phyloP scores from a whole-genome alignment of 2,113 vertebrate genomes.

The Passer domesticus region DNA sequence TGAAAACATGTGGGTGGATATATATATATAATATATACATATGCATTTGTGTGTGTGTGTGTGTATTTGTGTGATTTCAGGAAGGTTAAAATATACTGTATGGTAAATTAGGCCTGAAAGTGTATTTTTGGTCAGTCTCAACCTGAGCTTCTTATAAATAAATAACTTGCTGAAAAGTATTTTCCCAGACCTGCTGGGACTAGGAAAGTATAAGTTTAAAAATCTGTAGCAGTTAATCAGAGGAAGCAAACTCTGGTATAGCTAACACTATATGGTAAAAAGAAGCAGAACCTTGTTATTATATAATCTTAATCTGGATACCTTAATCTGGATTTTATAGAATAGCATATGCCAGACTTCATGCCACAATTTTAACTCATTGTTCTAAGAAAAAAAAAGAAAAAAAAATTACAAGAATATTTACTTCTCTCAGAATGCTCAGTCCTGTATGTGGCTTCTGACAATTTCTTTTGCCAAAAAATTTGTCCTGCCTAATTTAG shows the following conservation, averaged over 20 bases:
- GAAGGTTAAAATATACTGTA: neutral
- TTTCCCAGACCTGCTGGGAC: neutral
- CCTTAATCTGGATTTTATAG: neutral
- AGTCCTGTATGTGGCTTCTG: neutral
- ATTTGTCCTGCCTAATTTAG: neutral
- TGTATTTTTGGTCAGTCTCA: neutral
- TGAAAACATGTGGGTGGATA: neutral
- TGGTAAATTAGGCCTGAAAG: neutral
- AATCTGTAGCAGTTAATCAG: neutral
- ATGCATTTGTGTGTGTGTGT: fast-evolving
- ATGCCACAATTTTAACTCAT: neutral
- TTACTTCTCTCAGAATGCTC: neutral
- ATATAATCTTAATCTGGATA: neutral
- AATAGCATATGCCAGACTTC: neutral
- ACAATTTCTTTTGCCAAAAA: neutral
- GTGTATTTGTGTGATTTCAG: neutral
- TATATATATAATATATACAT: neutral
- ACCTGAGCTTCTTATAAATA: neutral
- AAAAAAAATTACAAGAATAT: neutral
- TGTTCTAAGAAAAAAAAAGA: neutral
- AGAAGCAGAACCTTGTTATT: neutral
- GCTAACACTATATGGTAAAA: neutral
- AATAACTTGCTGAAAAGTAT: neutral
- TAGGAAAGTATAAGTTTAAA: neutral
- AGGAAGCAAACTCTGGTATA: neutral